Conservation (phyloP, 2,888 invertebrate genomes). For the Sminthurides aquaticus region DNA sequence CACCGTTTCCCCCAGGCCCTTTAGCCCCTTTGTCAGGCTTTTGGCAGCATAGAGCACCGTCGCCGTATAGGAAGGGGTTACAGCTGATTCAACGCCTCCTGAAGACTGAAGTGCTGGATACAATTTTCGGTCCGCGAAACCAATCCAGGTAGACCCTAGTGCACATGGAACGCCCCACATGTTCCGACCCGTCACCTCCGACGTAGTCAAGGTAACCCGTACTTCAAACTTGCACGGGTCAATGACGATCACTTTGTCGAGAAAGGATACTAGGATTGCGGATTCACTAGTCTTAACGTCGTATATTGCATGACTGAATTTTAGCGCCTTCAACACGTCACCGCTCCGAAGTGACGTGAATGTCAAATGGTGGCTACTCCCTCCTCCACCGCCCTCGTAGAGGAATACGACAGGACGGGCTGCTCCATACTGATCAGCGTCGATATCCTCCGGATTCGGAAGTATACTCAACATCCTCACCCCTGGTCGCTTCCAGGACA, state of each 20-base stretch:
- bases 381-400: slow-evolving; percentile 57
- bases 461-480: slow-evolving; percentile 74
- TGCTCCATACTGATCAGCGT: slow-evolving; percentile 62
- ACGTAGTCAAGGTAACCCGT: slow-evolving; percentile 76
- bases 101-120: slow-evolving; percentile 68
- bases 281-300: slow-evolving; percentile 83
- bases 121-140: slow-evolving; percentile 73
- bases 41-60: slow-evolving; percentile 91
- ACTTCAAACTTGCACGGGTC: slow-evolving; percentile 83
- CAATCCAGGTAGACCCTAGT: slow-evolving; percentile 63
- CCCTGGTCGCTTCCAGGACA: slow-evolving; percentile 88
- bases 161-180: slow-evolving; percentile 72
- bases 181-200: slow-evolving; percentile 53
- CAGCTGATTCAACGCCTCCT: slow-evolving; percentile 60
- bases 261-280: slow-evolving; percentile 78
- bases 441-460: slow-evolving; percentile 60
- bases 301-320: slow-evolving; percentile 82
- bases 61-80: slow-evolving; percentile 71
- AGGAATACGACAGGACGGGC: slow-evolving; percentile 83
- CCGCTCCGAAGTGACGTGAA: slow-evolving; percentile 77
- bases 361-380: slow-evolving; percentile 48
- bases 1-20: slow-evolving; percentile 83
- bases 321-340: slow-evolving; percentile 78
- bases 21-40: slow-evolving; percentile 80
- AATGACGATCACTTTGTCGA: slow-evolving; percentile 83